These are phyloP conservation scores for Pardosa pseudoannulata DNA, from an alignment of 2,888 invertebrate genomes.

Conservation along the genomic window DNA sequence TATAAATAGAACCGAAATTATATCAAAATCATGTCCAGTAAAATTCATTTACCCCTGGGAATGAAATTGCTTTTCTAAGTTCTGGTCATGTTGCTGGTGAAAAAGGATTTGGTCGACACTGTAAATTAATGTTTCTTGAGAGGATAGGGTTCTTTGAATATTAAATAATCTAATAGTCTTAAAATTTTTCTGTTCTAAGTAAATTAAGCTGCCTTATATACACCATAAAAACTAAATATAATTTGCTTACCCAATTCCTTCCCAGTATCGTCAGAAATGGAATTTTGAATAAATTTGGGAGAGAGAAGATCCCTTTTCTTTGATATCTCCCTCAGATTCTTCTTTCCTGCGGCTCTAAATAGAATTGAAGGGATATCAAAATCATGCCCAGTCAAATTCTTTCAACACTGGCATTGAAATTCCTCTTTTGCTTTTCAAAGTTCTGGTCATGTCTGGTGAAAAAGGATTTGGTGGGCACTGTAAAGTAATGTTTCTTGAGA, in stretches of 20 bases:
- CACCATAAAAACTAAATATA: too few species aligned
- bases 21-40: background rate
- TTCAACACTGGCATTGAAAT: background rate
- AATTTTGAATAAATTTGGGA: constrained; percentile 5
- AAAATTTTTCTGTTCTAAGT: too few species aligned
- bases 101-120: background rate
- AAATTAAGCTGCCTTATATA: too few species aligned
- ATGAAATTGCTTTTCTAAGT: background rate
- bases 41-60: background rate
- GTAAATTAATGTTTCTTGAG: background rate
- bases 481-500: background rate
- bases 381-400: background rate
- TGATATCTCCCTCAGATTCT: too few species aligned
- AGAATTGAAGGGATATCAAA: background rate
- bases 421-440: background rate
- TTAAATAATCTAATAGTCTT: too few species aligned
- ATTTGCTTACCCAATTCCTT: too few species aligned
- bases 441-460: background rate
- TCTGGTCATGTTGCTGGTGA: constrained; percentile 1
- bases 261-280: too few species aligned
- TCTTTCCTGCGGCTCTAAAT: background rate
- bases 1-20: background rate
- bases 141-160: background rate
- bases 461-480: background rate
- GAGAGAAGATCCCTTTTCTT: constrained; percentile 1